phyloP scores from a whole-genome alignment of 2,888 invertebrate genomes.

The Cerastis rubricosa region DNA sequence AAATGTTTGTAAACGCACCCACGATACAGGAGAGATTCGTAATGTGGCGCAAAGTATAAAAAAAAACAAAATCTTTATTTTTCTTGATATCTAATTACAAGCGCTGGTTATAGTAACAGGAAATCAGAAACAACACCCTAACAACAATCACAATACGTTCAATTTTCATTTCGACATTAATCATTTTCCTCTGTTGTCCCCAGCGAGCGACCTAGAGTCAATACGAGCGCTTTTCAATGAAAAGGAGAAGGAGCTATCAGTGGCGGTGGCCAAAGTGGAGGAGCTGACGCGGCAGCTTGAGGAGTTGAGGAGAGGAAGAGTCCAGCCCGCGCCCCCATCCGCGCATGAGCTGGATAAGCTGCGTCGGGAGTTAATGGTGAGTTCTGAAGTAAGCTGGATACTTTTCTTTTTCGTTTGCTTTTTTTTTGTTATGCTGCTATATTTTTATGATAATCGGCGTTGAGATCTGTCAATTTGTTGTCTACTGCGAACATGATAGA shows the following conservation, averaged over 20 bases:
- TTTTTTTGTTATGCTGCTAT: constrained; percentile 7
- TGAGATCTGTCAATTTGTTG: background rate
- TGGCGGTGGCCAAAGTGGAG: constrained; percentile 99
- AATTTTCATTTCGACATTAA: background rate
- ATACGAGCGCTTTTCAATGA: constrained; percentile 99
- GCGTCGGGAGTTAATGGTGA: constrained; percentile 97
- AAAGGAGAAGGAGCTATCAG: constrained; percentile 98
- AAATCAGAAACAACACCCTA: background rate
- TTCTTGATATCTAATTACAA: too few relatives aligned
- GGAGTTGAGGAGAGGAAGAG: constrained; percentile 94
- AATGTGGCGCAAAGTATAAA: too few relatives aligned
- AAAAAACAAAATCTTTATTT: too few relatives aligned
- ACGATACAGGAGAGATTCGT: too few relatives aligned
- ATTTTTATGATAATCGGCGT: background rate
- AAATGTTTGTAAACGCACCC: too few relatives aligned
- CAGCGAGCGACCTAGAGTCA: constrained; percentile 98
- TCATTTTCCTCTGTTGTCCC: constrained; percentile 73
- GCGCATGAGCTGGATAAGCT: constrained; percentile 98
- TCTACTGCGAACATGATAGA: background rate
- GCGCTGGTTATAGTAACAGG: background rate
- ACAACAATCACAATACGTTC: background rate
- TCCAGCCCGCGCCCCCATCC: constrained; percentile 92
- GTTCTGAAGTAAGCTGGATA: constrained; percentile 66
- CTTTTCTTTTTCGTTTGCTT: constrained; percentile 24
- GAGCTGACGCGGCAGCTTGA: constrained; percentile 98